These are phyloP conservation scores for Drosophila pandora DNA, from an alignment of 1,140 invertebrate species.

Conservation along the genomic window DNA sequence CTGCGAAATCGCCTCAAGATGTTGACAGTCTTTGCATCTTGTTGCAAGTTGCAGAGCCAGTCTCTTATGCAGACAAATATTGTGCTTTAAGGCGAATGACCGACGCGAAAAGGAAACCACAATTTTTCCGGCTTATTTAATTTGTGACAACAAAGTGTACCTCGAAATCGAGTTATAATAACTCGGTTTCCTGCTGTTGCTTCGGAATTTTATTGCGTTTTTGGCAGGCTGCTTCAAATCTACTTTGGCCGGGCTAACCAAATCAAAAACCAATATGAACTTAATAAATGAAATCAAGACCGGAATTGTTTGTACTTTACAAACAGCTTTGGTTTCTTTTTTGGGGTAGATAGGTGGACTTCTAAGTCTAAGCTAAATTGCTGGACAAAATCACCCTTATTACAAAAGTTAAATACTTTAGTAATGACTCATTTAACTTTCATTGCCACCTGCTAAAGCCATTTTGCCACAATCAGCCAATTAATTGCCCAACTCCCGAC, in stretches of 20 bases:
- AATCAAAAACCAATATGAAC: constrained; percentile 26
- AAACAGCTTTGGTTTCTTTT: not conserved
- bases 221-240: not conserved
- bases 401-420: not conserved
- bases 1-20: constrained; percentile 32
- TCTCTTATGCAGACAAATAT: constrained; percentile 32
- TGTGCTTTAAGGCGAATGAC: constrained; percentile 37
- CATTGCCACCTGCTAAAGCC: constrained; percentile 7
- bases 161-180: constrained; percentile 54
- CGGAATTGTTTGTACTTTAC: not conserved
- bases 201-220: constrained; percentile 6
- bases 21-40: constrained; percentile 37
- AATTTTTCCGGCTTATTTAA: constrained; percentile 57
- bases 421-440: not conserved
- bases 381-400: not conserved
- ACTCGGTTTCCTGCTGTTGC: constrained; percentile 51
- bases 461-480: constrained; percentile 10
- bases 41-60: constrained; percentile 25
- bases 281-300: constrained; percentile 28
- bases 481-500: constrained; percentile 19
- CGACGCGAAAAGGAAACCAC: constrained; percentile 17
- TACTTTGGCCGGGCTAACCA: not conserved
- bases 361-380: not conserved
- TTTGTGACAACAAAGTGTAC: constrained; percentile 35
- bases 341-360: not conserved